Conservation (phyloP, 2,113 vertebrate species). For the Cynopterus brachyotis region DNA sequence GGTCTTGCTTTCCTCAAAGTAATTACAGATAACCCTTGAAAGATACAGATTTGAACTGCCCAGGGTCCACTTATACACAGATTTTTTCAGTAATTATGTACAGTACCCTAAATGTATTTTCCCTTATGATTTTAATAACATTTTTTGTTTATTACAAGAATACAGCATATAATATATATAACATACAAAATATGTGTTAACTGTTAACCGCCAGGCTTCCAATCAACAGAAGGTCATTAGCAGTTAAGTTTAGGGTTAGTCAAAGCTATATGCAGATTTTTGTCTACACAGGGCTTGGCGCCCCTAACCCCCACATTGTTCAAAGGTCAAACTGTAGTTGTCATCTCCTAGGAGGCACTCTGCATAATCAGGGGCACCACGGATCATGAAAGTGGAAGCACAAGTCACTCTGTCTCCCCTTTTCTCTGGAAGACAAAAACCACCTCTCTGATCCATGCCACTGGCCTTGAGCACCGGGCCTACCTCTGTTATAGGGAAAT, state of each 20-base stretch:
- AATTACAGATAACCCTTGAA: not conserved
- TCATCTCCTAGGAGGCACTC: not conserved
- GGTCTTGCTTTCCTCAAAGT: not conserved
- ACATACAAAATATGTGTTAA: not conserved
- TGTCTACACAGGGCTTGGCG: not conserved
- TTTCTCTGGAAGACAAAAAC: not conserved
- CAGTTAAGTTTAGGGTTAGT: not conserved
- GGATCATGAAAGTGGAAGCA: not conserved
- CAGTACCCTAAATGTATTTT: not conserved
- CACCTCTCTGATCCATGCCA: not conserved
- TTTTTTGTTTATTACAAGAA: not conserved
- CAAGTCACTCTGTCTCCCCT: not conserved
- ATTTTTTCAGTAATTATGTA: not conserved
- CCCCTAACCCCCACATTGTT: not conserved
- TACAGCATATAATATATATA: not conserved
- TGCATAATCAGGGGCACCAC: accelerated
- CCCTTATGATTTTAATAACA: not conserved
- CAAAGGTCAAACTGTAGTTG: not conserved
- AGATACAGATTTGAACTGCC: not conserved
- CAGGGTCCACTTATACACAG: not conserved
- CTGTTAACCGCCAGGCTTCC: not conserved
- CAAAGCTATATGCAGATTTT: not conserved
- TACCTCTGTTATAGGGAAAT: not conserved
- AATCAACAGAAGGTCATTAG: not conserved
- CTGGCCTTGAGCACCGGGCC: not conserved